Conservation (phyloP, 2,113 vertebrate species). For the Paratilapia polleni region DNA sequence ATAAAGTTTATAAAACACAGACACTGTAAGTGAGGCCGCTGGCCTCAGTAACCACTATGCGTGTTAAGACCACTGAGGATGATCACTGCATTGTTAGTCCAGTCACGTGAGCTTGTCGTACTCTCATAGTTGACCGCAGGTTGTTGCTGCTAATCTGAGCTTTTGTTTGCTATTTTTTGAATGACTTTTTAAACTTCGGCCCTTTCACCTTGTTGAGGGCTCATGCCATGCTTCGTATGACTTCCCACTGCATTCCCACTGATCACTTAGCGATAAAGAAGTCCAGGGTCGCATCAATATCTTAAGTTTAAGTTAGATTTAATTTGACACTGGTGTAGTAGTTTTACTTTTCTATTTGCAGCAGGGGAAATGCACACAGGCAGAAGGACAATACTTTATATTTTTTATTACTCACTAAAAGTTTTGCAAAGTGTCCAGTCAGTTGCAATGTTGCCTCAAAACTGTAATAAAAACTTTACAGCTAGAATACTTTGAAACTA, state of each 20-base stretch:
- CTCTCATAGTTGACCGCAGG: background rate
- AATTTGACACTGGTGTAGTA: no score
- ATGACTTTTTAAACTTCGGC: background rate
- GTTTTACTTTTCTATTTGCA: background rate
- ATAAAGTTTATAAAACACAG: background rate
- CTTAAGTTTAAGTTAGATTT: no score
- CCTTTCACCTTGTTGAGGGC: background rate
- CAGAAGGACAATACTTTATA: background rate
- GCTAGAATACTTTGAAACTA: no score
- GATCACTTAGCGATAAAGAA: background rate
- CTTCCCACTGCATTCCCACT: background rate
- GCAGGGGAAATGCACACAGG: background rate
- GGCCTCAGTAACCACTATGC: background rate
- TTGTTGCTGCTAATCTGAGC: background rate
- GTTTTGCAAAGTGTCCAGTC: no score
- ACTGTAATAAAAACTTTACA: no score
- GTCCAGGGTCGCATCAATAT: background rate
- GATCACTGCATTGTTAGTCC: background rate
- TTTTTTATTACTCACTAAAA: no score
- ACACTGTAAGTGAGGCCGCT: background rate
- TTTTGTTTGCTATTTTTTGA: constrained; percentile 18
- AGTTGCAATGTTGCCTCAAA: no score
- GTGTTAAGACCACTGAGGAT: background rate
- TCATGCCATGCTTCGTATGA: background rate
- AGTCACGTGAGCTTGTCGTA: constrained; percentile 9